Base-by-base conservation (phyloP, 1,140 invertebrate genomes). In the Odontomachus brunneus region DNA sequence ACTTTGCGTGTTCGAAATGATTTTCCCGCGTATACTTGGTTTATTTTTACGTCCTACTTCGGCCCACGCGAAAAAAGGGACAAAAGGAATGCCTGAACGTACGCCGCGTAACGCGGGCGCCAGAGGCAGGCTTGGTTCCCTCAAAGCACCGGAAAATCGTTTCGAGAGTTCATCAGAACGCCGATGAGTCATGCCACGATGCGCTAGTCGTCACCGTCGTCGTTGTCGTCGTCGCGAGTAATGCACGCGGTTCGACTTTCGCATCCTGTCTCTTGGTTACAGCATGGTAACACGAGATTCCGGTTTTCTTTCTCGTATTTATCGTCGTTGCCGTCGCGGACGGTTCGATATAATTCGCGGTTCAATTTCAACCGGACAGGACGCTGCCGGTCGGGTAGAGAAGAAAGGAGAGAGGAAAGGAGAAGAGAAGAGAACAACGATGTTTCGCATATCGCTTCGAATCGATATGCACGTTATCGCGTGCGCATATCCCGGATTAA, bases 291-390 rank as follows among this genome's bases (percentile, higher is more conserved):
- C 57, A 24, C 75, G 87, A 85, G 57, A 29, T 80, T 62, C 22
- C 73, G 51, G 62, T 67, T 62, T 69, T 72, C 71, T 69, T 86
- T 86, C 91, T 88, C 76, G 86, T 84, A 51, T 80, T 72, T 78
- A 65, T 78, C 62, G 84, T 69, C 65, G 53, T 73, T 48, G 62
- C 65, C 66, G 44, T 84, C 86, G 62, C 29, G 5, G 29, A 3
- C 29, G 65, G 19, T 7, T 24, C 57, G 22, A 55, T 71, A 67
- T 86, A 89, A 85, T 88, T 87, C 85, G 60, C 82, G 86, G 51
- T 76, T 89, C 85, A 74, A 89, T 91, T 89, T 91, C 88, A 85
- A 88, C 24, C 74, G 63, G 87, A 84, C 82, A 17, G 87, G 87
- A 24, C n/a, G 44, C 15, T 33, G 15, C 5, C 29, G 29, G 12